Conservation (phyloP, 2,888 invertebrate genomes). For the Zaprionus obscuricornis region DNA sequence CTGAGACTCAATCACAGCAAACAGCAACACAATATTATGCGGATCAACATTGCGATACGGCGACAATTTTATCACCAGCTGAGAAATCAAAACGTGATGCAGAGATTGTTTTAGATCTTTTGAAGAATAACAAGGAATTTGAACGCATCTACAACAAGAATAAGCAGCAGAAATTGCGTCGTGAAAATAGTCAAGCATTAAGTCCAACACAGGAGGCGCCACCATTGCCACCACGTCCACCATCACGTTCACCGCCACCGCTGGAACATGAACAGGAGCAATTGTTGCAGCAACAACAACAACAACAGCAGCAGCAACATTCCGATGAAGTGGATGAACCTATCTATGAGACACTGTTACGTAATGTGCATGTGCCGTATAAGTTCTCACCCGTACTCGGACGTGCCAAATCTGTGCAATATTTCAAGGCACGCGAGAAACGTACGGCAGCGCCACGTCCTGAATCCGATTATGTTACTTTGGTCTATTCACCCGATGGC, state of each 20-base stretch:
- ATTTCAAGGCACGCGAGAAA: conserved; percentile 70
- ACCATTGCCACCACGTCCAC: conserved; percentile 80
- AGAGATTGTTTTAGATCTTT: conserved; percentile 89
- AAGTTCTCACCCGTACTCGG: conserved; percentile 82
- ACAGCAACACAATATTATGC: too few relatives aligned
- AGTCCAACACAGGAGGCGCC: conserved; percentile 56
- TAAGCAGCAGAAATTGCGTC: conserved; percentile 87
- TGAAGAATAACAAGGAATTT: conserved; percentile 93
- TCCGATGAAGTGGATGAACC: conserved; percentile 71
- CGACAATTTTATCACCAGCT: conserved; percentile 83
- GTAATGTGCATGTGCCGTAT: conserved; percentile 84
- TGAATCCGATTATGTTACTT: conserved; percentile 83
- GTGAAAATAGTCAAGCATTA: conserved; percentile 64
- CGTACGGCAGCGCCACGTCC: conserved; percentile 70
- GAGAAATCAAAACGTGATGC: conserved; percentile 86
- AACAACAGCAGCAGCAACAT: background rate
- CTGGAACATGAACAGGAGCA: conserved; percentile 72
- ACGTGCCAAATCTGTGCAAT: conserved; percentile 80
- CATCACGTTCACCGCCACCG: conserved; percentile 82
- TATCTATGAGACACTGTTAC: conserved; percentile 82
- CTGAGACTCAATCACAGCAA: background rate
- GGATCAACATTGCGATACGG: conserved; percentile 42
- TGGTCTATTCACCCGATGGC: conserved; percentile 80
- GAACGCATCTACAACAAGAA: conserved; percentile 91
- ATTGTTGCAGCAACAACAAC: background rate